A percentile compares a stretch with the other conserved stretches of the same genome.
Conservation (phyloP, 1,140 invertebrate genomes). For the Spodoptera litura region DNA sequence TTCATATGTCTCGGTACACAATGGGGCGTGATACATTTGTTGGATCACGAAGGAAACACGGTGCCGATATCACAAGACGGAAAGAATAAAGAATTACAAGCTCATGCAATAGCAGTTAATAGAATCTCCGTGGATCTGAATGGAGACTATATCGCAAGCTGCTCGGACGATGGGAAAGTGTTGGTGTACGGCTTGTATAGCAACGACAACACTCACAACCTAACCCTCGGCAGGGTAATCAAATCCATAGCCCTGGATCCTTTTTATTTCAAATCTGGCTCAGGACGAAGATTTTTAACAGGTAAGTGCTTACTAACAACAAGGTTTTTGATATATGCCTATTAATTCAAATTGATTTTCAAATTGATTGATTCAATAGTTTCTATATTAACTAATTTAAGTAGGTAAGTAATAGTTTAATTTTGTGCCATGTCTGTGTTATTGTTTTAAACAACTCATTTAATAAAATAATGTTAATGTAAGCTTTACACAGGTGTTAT, state of each 20-base stretch:
- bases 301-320: conserved; percentile 55
- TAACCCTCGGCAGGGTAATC: conserved; percentile 93
- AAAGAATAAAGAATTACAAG: conserved; percentile 90
- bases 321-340: not conserved
- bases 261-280: conserved; percentile 91
- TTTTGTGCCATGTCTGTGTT: too few species aligned
- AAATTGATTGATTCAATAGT: too few species aligned
- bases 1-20: conserved; percentile 97
- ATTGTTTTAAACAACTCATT: too few species aligned
- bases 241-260: conserved; percentile 97
- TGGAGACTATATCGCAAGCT: conserved; percentile 95
- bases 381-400: too few species aligned
- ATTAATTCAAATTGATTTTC: too few species aligned
- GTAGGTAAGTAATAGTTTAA: too few species aligned
- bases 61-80: conserved; percentile 86
- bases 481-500: too few species aligned
- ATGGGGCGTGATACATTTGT: conserved; percentile 95
- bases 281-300: conserved; percentile 93
- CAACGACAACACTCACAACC: conserved; percentile 92
- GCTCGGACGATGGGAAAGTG: conserved; percentile 97
- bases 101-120: conserved; percentile 96
- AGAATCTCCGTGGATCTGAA: conserved; percentile 97
- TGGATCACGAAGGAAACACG: conserved; percentile 97
- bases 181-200: conserved; percentile 93
- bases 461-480: too few species aligned